Percentiles rank a stretch among this genome's conserved stretches.
phyloP scores from a whole-genome alignment of 2,888 invertebrate species.

The Byasa hedistus region DNA sequence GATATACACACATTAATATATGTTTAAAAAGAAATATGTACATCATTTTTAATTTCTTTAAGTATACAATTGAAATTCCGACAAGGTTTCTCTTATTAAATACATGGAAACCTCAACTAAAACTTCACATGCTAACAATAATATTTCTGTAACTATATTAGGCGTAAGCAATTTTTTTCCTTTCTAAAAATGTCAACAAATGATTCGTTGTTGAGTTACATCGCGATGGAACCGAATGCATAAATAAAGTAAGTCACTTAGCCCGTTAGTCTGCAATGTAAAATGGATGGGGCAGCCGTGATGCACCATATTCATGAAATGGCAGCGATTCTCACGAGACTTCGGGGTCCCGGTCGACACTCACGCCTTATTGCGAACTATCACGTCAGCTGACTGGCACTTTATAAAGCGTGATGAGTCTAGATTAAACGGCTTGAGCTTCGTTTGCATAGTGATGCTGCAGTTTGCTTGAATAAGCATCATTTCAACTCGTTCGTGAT shows the following conservation, averaged over 20 bases:
- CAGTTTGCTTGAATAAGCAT: slow-evolving; percentile 12
- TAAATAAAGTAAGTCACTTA: slow-evolving; percentile 53
- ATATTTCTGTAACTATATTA: too few relatives aligned
- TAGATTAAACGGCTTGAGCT: slow-evolving; percentile 27
- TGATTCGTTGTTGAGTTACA: background rate
- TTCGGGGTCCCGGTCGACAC: slow-evolving; percentile 17
- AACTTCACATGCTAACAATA: too few relatives aligned
- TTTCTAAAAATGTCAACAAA: background rate
- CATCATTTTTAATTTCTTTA: too few relatives aligned
- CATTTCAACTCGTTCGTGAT: background rate
- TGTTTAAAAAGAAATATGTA: too few relatives aligned
- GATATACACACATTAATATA: too few relatives aligned
- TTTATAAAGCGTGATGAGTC: slow-evolving; percentile 24
- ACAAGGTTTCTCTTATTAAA: too few relatives aligned
- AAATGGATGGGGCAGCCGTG: slow-evolving; percentile 47
- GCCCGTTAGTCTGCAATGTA: slow-evolving; percentile 50
- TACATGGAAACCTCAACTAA: too few relatives aligned
- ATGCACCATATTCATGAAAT: slow-evolving; percentile 49
- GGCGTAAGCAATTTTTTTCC: background rate
- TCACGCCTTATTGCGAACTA: slow-evolving; percentile 23
- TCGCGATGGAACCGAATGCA: slow-evolving; percentile 39
- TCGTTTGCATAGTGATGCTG: slow-evolving; percentile 12
- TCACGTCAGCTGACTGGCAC: slow-evolving; percentile 27
- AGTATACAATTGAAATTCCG: too few relatives aligned
- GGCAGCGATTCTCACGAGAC: slow-evolving; percentile 58